Evolutionary conservation across 1,140 invertebrate genomes (phyloP), one percentile per base, ranked within the genome.

Genomic region (Drosophila kikkawai): DNA sequence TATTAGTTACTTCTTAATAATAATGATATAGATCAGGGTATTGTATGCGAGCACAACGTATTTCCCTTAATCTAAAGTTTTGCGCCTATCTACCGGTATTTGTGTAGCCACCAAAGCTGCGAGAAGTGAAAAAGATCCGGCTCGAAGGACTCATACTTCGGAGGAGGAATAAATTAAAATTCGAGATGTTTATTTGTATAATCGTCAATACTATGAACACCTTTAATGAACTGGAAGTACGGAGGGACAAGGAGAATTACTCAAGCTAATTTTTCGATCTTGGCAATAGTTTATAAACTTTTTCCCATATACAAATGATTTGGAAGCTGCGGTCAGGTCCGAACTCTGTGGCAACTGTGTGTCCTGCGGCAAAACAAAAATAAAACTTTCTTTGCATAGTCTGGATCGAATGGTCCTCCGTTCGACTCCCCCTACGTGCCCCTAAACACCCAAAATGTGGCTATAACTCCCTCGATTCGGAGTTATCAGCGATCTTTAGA

Each of bases 401-500:
- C 58, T 29, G 36, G 51, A 32, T 65, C 50, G 22, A 32, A 15
- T 26, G 56, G 17, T n/a, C 48, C 36, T 39, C 34, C 22, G n/a
- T 11, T 32, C 55, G 15, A 22, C 55, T 11, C 13, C 39, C 39
- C 57, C 59, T 9, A 22, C 36, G 0, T 34, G 6, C 19, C 36
- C 47, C 45, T n/a, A 67, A 22, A 55, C 61, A 67, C 32, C 67
- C 61, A 11, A 37, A 70, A 39, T 44, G 67, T 68, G 67, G 64
- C 64, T 41, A 68, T 42, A 70, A 61, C 82, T 86, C 79, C 81
- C 50, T 58, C 79, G 61, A 45, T 79, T 81, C 39, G 68, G 78
- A 73, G 77, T 84, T 88, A 88, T 88, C 84, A 81, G 50, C 56
- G 81, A 88, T 88, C 84, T 79, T 79, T 77, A 90, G 81, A 79